Base-by-base conservation (phyloP, 2,797 vertebrate species). In the Coregonus suidteri region DNA sequence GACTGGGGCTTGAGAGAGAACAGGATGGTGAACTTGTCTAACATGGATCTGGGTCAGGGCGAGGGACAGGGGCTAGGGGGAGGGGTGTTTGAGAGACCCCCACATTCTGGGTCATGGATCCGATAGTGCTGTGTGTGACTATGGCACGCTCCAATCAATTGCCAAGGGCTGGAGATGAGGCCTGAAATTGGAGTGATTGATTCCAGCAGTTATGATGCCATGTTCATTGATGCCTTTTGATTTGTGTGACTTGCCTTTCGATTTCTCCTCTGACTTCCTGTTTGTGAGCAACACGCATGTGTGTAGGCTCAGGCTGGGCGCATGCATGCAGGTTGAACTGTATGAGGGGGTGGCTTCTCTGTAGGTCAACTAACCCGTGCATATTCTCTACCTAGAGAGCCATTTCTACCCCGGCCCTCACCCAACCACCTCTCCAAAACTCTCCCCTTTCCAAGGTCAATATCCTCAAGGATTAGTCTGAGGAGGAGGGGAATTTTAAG, bases 381-480 rank as follows among this genome's bases (percentile, higher is more conserved):
- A 52, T 72, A 72, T 72, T 72, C 71, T 72, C 51, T 53, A 72
- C 71, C 51, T 53, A 25, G 51, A 15, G 51, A 16, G 3, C 54
- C 82, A 84, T 86, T 85, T 79, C 76, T 80, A 79, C 77, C 64
- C 25, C 47, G 73, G n/a, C 51, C 75, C 67, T 75, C 75, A 66
- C 54, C 75, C 73, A 81, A 76, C 77, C 51, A 79, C 81, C 81
- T 73, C 37, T 25, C 83, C 30, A 64, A 79, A 82, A 83, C 84
- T 81, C 82, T 79, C 81, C 85, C 83, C 81, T 86, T 81, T 76
- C 89, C 94, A 94, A 95, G 93, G 94, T 94, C 93, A 94, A 92
- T 92, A 92, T 91, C 92, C 87, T 87, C 89, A 92, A 93, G 90
- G 93, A 93, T 93, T 93, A 94, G 90, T 88, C 89, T 82, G 79